Evolutionary conservation across 2,888 invertebrate genomes (phyloP).

Genomic region (Thymelicus acteon): DNA sequence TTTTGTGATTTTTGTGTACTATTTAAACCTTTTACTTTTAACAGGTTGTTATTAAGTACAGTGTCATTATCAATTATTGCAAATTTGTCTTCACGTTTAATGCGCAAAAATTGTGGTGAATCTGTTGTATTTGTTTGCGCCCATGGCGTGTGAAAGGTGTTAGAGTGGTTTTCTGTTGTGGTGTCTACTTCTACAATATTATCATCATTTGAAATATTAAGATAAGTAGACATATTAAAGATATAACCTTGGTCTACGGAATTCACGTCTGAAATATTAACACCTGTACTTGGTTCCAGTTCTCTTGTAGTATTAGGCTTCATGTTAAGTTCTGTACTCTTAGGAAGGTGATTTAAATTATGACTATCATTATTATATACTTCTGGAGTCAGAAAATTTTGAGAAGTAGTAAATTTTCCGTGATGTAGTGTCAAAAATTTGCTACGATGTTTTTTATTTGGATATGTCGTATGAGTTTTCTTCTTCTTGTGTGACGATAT

Average conservation of each 20-base stretch:
- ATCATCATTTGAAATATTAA: slow-evolving; percentile 56
- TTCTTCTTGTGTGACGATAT: slow-evolving; percentile 74
- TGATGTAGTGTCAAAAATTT: slow-evolving; percentile 47
- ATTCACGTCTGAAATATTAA: slow-evolving; percentile 3
- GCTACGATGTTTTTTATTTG: slow-evolving; percentile 68
- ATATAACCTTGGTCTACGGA: background rate
- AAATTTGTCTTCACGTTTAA: slow-evolving; percentile 52
- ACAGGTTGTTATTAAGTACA: slow-evolving; percentile 12
- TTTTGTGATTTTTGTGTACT: background rate
- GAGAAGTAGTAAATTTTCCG: slow-evolving; percentile 56
- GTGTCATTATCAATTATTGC: slow-evolving; percentile 25
- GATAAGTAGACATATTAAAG: background rate
- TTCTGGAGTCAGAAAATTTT: slow-evolving; percentile 54
- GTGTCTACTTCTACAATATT: slow-evolving; percentile 20
- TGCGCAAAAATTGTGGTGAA: slow-evolving; percentile 47
- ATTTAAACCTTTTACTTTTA: slow-evolving; percentile 20
- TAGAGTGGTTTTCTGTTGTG: background rate
- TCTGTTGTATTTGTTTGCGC: slow-evolving; percentile 47
- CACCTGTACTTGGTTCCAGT: slow-evolving; percentile 2
- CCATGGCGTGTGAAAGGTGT: slow-evolving; percentile 7
- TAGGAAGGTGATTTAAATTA: slow-evolving; percentile 40
- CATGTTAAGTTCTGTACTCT: slow-evolving; percentile 39
- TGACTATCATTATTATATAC: slow-evolving; percentile 48
- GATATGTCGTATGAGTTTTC: slow-evolving; percentile 59
- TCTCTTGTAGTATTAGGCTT: background rate